These are phyloP conservation scores for Callipepla squamata DNA, from an alignment of 2,113 vertebrate species.

Conservation along the genomic window DNA sequence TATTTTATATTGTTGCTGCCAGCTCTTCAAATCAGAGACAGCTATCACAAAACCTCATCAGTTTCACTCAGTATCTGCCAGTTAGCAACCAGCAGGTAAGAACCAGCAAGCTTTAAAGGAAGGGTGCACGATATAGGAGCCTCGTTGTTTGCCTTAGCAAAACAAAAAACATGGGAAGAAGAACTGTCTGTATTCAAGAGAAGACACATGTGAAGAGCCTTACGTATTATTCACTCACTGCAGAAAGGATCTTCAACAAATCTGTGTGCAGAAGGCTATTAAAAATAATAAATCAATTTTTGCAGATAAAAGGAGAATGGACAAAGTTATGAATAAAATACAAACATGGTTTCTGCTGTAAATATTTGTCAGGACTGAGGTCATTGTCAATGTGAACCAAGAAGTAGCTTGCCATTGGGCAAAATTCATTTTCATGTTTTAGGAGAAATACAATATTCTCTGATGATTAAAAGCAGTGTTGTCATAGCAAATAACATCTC, in stretches of 20 bases:
- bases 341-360: neutral
- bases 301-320: neutral
- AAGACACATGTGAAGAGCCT: neutral
- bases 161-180: neutral
- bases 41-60: neutral
- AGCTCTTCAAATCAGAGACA: neutral
- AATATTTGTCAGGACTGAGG: neutral
- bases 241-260: neutral
- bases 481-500: neutral
- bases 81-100: neutral
- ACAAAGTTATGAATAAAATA: neutral
- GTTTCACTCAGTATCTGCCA: neutral
- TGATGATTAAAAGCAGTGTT: neutral
- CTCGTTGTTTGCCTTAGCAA: neutral
- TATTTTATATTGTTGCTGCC: neutral
- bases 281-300: neutral
- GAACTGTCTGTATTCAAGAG: neutral
- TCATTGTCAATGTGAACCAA: neutral
- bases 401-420: neutral
- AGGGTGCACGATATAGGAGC: neutral
- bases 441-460: neutral
- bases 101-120: neutral
- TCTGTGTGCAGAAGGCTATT: accelerated
- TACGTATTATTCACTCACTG: neutral
- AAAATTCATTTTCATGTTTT: neutral